These are phyloP conservation scores for Lathamus discolor DNA, from an alignment of 2,113 vertebrate genomes.

Conservation along the genomic window DNA sequence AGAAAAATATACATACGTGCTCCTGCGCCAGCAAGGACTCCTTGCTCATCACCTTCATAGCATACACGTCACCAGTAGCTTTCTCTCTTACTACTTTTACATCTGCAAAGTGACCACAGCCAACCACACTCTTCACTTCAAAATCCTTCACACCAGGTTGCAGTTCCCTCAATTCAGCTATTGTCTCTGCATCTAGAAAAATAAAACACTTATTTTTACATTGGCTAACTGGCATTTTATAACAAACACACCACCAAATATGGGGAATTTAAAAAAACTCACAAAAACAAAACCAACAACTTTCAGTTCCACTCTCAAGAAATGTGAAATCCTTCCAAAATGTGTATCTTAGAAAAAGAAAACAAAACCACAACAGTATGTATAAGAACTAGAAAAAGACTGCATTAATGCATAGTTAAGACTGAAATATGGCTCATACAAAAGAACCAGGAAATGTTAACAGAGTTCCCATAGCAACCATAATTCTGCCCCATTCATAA, in stretches of 20 bases:
- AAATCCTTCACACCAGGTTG: constrained; percentile 88
- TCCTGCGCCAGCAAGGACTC: constrained; percentile 78
- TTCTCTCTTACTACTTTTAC: constrained; percentile 91
- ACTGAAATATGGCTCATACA: constrained; percentile 55
- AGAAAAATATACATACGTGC: constrained; percentile 76
- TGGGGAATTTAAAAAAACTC: background rate
- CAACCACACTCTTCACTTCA: constrained; percentile 85
- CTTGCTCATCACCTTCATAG: constrained; percentile 96
- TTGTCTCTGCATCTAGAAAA: constrained; percentile 83
- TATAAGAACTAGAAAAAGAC: constrained; percentile 68
- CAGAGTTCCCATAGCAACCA: constrained; percentile 76
- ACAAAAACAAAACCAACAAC: background rate
- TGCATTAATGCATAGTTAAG: constrained; percentile 57
- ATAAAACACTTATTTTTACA: constrained; percentile 24
- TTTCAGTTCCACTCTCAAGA: constrained; percentile 41
- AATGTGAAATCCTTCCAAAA: constrained; percentile 66
- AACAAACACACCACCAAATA: background rate
- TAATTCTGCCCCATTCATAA: constrained; percentile 65
- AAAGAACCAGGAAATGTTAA: constrained; percentile 69
- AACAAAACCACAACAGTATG: background rate
- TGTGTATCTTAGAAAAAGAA: background rate
- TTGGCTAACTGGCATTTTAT: background rate
- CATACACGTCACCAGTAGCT: constrained; percentile 87
- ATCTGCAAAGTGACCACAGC: constrained; percentile 88
- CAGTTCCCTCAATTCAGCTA: constrained; percentile 85